Base-by-base conservation (phyloP, 2,888 invertebrate species). In the Raillietiella orientalis region DNA sequence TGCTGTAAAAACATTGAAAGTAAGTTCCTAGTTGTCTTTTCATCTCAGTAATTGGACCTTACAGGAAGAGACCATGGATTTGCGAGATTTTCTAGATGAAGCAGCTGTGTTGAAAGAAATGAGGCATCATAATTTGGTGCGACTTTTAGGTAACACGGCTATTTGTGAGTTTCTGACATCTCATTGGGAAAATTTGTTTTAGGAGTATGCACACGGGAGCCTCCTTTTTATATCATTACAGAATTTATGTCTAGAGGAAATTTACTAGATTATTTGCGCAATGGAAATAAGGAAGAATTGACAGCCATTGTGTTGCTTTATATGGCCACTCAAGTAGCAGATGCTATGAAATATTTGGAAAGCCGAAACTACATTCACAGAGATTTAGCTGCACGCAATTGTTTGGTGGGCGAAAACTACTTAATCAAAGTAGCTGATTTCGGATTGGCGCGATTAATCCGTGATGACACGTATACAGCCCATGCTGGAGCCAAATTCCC, bases 71-170 rank as follows among this genome's bases (percentile, higher is more conserved):
- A 90, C 90, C 12, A 96, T 96, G 93, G 90, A 90, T 8, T 55
- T 96, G 30, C 90, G 93, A 47, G 96, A 96, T 49, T 96, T 99
- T 50, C 56, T 99, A 26, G 93, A 90, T 43, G 96, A 96, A 50
- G 96, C 96, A 2, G 72, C 79, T 28, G 87, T 99, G 29, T 99
- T 99, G 96, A 99, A 99, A 46, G 90, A 90, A 52, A 87, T 99
- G 82, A 79, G 84, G 38, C 96, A 99, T 53, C 72, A 84, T 14
- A 99, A 96, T 56, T 58, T 99, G 38, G 93, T 99, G 33, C 87
- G 93, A 47, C 56, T 96, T 34, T 62, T 96, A 43, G 96, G 57
- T 50, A 39, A 35, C n/a, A n/a, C n/a, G n/a, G n/a, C n/a, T n/a
- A n/a, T n/a, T n/a, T n/a, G n/a, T n/a, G n/a, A n/a, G n/a, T n/a